phyloP scores from a whole-genome alignment of 2,113 vertebrate species.

The Balaenoptera acutorostrata region DNA sequence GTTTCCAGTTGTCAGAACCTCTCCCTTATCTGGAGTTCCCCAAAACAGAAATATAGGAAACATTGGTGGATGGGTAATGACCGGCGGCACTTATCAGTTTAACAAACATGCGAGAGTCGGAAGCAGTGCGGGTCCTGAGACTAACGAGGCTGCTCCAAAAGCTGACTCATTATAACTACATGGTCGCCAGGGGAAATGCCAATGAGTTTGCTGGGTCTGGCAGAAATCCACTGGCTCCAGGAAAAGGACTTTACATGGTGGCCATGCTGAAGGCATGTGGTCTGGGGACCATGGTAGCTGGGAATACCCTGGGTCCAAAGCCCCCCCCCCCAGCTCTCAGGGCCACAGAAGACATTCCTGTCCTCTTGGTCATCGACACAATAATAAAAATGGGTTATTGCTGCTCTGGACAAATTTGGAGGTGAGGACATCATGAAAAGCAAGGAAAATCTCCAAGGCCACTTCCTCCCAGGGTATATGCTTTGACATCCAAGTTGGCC shows the following conservation, averaged over 20 bases:
- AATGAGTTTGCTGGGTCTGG: not conserved
- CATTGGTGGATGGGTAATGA: rapidly evolving
- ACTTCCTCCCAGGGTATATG: constrained; percentile 17
- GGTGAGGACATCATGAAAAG: not conserved
- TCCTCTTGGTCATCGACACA: not conserved
- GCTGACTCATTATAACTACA: rapidly evolving
- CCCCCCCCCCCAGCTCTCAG: not conserved
- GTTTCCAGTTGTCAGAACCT: not conserved
- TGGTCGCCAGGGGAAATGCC: not conserved
- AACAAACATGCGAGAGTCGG: not conserved
- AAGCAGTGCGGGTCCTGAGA: not conserved
- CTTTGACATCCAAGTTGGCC: constrained; percentile 18
- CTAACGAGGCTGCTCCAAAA: not conserved
- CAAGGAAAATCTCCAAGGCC: not conserved
- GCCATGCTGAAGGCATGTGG: not conserved
- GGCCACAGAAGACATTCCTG: not conserved
- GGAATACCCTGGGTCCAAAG: not conserved
- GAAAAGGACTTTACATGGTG: not conserved
- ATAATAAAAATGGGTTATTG: not conserved
- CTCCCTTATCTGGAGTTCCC: not conserved
- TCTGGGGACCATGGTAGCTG: not conserved
- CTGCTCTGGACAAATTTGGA: not conserved
- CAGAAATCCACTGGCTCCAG: not conserved
- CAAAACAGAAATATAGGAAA: not conserved
- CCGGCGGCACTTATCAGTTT: not conserved